A percentile compares a stretch with the other conserved stretches of the same genome.
Conservation (phyloP, 2,113 vertebrate genomes). For the Salvelinus sp. region DNA sequence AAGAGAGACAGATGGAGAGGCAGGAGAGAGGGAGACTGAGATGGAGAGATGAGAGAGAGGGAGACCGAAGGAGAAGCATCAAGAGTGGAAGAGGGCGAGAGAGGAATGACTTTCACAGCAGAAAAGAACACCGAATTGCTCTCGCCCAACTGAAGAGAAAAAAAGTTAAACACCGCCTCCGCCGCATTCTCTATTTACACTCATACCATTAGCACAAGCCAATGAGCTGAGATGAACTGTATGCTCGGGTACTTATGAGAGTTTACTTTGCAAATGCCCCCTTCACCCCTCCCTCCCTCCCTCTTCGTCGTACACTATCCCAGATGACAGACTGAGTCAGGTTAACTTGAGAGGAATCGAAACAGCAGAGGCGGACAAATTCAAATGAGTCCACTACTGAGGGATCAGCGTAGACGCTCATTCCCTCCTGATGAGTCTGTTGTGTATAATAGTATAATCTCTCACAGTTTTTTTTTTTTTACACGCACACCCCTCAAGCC, state of each 20-base stretch:
- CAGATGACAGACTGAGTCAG: neutral
- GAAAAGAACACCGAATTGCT: neutral
- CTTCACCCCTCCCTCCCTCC: neutral
- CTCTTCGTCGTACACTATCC: neutral
- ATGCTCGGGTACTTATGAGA: neutral
- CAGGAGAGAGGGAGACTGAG: no score
- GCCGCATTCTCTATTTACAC: neutral
- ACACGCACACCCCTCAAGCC: neutral
- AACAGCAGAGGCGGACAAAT: neutral
- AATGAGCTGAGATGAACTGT: neutral
- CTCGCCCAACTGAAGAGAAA: neutral
- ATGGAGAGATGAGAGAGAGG: neutral
- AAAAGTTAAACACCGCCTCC: neutral
- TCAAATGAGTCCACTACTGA: neutral
- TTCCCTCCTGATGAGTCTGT: neutral
- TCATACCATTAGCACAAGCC: neutral
- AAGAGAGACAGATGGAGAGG: no score
- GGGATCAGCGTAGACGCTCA: neutral
- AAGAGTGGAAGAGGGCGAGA: neutral
- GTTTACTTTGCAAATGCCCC: neutral
- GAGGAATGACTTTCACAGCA: neutral
- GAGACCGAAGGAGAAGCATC: neutral
- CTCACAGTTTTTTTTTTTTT: neutral
- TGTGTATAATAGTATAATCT: constrained; percentile 3
- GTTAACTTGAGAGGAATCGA: neutral